phyloP scores from a whole-genome alignment of 2,888 invertebrate species.

The Erebia ligea region DNA sequence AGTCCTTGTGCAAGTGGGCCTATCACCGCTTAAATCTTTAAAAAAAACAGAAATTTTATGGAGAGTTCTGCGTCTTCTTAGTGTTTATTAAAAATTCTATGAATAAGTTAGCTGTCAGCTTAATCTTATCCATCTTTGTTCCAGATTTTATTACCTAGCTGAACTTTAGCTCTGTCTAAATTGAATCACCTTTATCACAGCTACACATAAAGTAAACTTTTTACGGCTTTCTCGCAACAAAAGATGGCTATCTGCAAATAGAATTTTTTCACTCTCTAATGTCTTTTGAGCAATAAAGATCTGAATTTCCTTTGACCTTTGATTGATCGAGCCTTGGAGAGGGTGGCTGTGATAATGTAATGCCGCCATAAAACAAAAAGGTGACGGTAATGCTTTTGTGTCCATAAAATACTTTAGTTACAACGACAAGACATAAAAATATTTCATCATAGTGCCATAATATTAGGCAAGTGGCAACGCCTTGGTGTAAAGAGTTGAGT shows the following conservation, averaged over 20 bases:
- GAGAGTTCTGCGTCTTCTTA: too few species aligned
- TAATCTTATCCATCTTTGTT: not conserved
- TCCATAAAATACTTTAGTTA: conserved; percentile 18
- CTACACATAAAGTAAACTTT: conserved; percentile 5
- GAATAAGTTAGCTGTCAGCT: not conserved
- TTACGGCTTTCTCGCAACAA: conserved; percentile 8
- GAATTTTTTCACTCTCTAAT: conserved; percentile 11
- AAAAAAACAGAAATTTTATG: too few species aligned
- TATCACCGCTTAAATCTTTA: too few species aligned
- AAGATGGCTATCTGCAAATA: conserved; percentile 15
- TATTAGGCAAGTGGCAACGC: not conserved
- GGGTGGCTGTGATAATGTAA: conserved; percentile 12
- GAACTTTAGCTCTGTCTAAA: conserved; percentile 5
- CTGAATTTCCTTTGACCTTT: conserved; percentile 15
- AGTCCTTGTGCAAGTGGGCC: too few species aligned
- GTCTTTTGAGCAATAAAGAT: conserved; percentile 21
- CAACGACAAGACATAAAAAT: conserved; percentile 6
- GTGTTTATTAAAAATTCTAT: not conserved
- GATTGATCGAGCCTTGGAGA: conserved; percentile 13
- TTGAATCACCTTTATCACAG: conserved; percentile 13
- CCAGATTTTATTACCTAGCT: not conserved
- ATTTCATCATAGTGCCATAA: conserved; percentile 1
- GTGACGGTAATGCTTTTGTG: conserved; percentile 13
- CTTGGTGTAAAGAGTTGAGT: too few species aligned
- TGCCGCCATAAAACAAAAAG: conserved; percentile 21